phyloP scores from a whole-genome alignment of 2,113 vertebrate genomes.

The Periophthalmus modestus region DNA sequence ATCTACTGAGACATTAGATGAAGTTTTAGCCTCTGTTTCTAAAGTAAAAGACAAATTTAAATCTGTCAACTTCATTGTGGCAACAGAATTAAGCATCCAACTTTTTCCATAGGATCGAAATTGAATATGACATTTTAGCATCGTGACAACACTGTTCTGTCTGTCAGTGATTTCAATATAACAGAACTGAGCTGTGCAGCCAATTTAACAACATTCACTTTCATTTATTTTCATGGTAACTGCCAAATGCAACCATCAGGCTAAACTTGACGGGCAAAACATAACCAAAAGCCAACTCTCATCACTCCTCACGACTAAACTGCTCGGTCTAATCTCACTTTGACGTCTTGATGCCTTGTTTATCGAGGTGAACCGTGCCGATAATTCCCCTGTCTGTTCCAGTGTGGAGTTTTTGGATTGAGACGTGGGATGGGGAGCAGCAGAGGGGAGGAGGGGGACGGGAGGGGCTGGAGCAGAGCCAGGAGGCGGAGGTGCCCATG shows the following conservation, averaged over 20 bases:
- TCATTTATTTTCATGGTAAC: too few relatives aligned
- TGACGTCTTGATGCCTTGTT: constrained; percentile 11
- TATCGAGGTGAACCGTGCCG: constrained; percentile 18
- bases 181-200: too few relatives aligned
- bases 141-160: too few relatives aligned
- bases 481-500: constrained; percentile 22
- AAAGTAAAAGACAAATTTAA: too few relatives aligned
- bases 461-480: constrained; percentile 27
- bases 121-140: too few relatives aligned
- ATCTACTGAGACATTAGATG: too few relatives aligned
- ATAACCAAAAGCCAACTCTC: not conserved
- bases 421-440: constrained; percentile 38
- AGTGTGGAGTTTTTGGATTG: constrained; percentile 38
- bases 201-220: too few relatives aligned
- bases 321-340: not conserved
- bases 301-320: not conserved
- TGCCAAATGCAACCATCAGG: not conserved
- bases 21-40: too few relatives aligned
- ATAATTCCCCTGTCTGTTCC: constrained; percentile 34
- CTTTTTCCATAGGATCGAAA: too few relatives aligned
- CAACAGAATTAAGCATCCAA: too few relatives aligned
- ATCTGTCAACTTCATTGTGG: too few relatives aligned
- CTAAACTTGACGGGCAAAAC: not conserved
- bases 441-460: constrained; percentile 17
- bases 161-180: too few relatives aligned